Conservation (phyloP, 2,888 invertebrate genomes). For the Antheraea assamensis region DNA sequence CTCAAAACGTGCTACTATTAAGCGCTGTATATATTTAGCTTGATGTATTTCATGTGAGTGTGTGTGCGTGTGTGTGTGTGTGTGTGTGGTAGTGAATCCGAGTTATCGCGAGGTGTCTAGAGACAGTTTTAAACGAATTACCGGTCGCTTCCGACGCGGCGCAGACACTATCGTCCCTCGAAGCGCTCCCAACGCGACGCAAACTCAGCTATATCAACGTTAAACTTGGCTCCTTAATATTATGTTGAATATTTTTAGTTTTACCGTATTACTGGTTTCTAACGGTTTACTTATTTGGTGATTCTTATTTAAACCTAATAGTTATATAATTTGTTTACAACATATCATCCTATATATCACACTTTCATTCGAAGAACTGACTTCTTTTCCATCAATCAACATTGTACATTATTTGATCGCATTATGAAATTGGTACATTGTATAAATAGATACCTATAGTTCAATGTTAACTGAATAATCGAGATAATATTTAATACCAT, state of each 20-base stretch:
- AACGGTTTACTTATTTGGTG: no score
- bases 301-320: no score
- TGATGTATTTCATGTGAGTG: no score
- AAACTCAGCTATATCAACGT: not conserved
- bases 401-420: no score
- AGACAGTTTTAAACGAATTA: constrained; percentile 40
- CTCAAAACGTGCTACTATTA: not conserved
- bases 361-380: no score
- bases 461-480: no score
- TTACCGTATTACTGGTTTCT: not conserved
- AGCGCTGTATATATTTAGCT: not conserved
- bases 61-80: not conserved
- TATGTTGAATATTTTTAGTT: not conserved
- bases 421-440: no score
- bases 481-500: no score
- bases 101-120: constrained; percentile 5
- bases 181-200: not conserved
- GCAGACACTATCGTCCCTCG: constrained; percentile 19
- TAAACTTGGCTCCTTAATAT: not conserved
- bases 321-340: no score
- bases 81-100: not conserved
- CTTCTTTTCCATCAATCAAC: no score
- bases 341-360: no score
- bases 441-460: no score
- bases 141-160: constrained; percentile 31